Evolutionary conservation across 2,797 vertebrate species (phyloP), one percentile per base, ranked within the genome.

Genomic region (Psittacula echo): DNA sequence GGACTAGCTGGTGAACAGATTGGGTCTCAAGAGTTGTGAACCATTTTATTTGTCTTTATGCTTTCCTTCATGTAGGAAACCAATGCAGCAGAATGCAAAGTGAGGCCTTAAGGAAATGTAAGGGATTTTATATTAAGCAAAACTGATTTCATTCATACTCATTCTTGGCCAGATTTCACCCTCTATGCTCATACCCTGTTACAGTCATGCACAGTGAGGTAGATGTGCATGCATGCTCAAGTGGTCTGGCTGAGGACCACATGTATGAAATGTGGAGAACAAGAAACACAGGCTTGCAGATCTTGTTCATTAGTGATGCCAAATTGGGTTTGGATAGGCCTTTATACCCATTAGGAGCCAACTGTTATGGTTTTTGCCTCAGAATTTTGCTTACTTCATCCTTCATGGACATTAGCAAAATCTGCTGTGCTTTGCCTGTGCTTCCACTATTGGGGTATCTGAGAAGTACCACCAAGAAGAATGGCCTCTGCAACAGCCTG

Each of bases 181-280:
- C 76, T 39, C 56, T 61, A 3, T 18, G 3, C 24, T 65, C 23
- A 13, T 20, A 58, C 23, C 3, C 13, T 32, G 21, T 70, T 14
- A 4, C 18, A 73, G 45, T 14, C 22, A 15, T 2, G 9, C 30
- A 26, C 13, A 16, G 60, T 8, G 9, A 48, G 29, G 26, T 20
- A 64, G 54, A 44, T 26, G 30, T 2, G 1, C 13, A 13, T 39
- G 61, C 13, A 7, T 51, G 56, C 30, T 71, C 44, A 23, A 34
- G 23, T 1, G 1, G 4, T 51, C 56, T 65, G 71, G n/a, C 23
- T 48, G 21, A 60, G 82, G 37, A 75, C 11, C 16, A 8, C 22
- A 45, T 4, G 0, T 34, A 34, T 41, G 12, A 32, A 5, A 47
- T 0, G 0, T 7, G 32, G 47, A 77, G 22, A 89, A 37, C 4